Evolutionary conservation across 2,888 invertebrate genomes (phyloP).

Genomic region (Zele albiditarsus): DNA sequence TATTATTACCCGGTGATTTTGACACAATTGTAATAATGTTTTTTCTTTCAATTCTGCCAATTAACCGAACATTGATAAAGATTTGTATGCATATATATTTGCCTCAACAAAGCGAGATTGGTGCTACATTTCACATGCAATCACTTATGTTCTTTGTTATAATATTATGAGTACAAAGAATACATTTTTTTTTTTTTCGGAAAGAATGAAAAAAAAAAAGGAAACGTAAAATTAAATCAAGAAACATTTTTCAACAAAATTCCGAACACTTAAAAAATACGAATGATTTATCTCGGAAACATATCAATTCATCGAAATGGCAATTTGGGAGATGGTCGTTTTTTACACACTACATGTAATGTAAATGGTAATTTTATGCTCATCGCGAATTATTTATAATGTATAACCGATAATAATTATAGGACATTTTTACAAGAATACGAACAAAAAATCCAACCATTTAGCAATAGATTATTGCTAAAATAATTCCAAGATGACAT

Average conservation of each 20-base stretch:
- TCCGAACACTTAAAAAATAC: constrained; percentile 11
- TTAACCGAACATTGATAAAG: neutral
- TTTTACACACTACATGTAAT: constrained; percentile 33
- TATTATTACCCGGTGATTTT: neutral
- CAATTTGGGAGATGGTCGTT: constrained; percentile 10
- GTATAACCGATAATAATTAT: neutral
- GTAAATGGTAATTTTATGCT: constrained; percentile 8
- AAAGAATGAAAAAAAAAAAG: neutral
- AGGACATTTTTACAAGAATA: constrained; percentile 25
- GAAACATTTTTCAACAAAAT: neutral
- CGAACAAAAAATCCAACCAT: neutral
- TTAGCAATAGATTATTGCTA: neutral
- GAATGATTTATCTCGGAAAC: constrained; percentile 23
- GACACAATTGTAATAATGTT: neutral
- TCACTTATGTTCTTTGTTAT: neutral
- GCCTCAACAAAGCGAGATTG: neutral
- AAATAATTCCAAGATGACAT: neutral
- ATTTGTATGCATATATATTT: neutral
- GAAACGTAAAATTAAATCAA: neutral
- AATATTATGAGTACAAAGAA: neutral
- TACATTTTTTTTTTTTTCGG: neutral
- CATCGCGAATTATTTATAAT: neutral
- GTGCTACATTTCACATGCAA: constrained; percentile 20
- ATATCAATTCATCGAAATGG: constrained; percentile 40
- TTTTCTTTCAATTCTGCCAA: neutral